A percentile compares a stretch with the other conserved stretches of the same genome.
Evolutionary conservation across 64 coral and sea anemone genomes (phyloP).

Genomic region (Montipora sp.): DNA sequence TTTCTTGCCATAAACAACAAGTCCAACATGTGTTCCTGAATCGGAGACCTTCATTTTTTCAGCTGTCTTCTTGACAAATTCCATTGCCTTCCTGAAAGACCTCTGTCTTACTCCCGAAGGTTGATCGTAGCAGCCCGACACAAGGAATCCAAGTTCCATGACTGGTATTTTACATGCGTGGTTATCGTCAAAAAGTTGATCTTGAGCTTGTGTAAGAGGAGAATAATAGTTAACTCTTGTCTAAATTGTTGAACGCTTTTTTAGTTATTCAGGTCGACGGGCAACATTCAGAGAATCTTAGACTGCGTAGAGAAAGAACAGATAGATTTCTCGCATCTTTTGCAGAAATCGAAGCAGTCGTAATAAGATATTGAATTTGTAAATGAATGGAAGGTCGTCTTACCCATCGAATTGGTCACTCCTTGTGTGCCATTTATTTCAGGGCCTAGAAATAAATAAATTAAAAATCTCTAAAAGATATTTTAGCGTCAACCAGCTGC

Average conservation of each 20-base stretch:
- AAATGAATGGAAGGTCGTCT: neutral
- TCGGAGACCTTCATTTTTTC: constrained; percentile 34
- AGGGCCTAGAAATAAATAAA: neutral
- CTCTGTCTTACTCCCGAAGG: neutral
- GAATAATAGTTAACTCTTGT: neutral
- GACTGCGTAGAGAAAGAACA: no score
- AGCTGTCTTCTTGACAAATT: constrained; percentile 36
- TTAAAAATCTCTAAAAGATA: neutral
- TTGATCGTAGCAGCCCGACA: constrained; percentile 11
- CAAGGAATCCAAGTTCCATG: constrained; percentile 51
- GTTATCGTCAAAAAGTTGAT: constrained; percentile 39
- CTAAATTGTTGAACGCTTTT: no score
- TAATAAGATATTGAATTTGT: no score
- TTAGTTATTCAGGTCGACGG: no score
- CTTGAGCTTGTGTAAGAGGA: neutral
- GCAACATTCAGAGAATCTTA: no score
- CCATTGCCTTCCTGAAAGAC: constrained; percentile 16
- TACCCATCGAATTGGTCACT: constrained; percentile 30
- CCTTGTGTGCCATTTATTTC: constrained; percentile 36
- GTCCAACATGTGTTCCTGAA: constrained; percentile 43
- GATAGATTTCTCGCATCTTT: no score
- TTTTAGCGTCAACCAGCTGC: neutral
- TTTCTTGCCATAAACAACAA: constrained; percentile 58
- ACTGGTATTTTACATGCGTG: neutral
- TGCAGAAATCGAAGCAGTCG: no score